These are phyloP conservation scores for Erebia palarica DNA, from an alignment of 2,888 invertebrate species.

Conservation along the genomic window DNA sequence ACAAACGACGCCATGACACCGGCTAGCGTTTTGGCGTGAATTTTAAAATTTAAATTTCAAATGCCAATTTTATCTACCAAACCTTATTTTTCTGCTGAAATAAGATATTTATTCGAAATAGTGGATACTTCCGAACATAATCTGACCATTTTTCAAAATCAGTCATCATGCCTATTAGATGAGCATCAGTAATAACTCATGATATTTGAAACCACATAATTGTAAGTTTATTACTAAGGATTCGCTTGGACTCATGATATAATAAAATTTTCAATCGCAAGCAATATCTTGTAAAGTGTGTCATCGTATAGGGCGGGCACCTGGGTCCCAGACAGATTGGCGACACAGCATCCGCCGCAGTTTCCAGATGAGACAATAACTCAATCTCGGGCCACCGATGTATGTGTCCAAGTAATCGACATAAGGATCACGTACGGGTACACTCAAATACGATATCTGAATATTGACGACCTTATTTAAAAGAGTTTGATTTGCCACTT, in stretches of 20 bases:
- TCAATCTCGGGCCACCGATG: slow-evolving; percentile 52
- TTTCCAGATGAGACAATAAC: slow-evolving; percentile 61
- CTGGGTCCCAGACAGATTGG: slow-evolving; percentile 54
- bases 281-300: slow-evolving; percentile 41
- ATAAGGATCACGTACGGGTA: slow-evolving; percentile 29
- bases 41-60: no score
- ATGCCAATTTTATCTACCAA: no score
- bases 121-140: no score
- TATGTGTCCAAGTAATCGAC: slow-evolving; percentile 27
- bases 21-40: no score
- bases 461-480: slow-evolving; percentile 24
- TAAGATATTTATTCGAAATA: no score
- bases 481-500: slow-evolving; percentile 19
- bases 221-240: background rate
- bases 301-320: slow-evolving; percentile 50
- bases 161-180: no score
- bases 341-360: slow-evolving; percentile 44
- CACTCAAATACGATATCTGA: slow-evolving; percentile 22
- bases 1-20: no score
- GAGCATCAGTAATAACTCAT: no score
- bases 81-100: no score
- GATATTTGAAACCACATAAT: background rate
- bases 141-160: no score
- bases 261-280: slow-evolving; percentile 31
- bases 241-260: background rate